Evolutionary conservation across 2,888 invertebrate species (phyloP), one percentile per base, ranked within the genome.

Genomic region (Stenodera caucasica): DNA sequence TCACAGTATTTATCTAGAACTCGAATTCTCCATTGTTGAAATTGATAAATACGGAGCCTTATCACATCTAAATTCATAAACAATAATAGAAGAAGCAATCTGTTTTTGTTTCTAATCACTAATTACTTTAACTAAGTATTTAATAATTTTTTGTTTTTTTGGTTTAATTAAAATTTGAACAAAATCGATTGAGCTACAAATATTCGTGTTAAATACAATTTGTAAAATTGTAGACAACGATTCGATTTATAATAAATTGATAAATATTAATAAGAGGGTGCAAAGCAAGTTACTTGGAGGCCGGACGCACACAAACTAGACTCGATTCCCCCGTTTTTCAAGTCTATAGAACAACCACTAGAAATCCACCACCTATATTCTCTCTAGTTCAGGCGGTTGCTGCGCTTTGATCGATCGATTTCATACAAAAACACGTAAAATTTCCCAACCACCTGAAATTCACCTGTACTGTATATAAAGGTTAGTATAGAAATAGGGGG

Each of bases 291-390:
- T 65, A 68, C 70, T 68, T 66, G 70, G 65, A 70, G 64, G 70
- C 70, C 72, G 70, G 71, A 68, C 73, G 72, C 74, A 72, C 72
- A 71, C 69, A 72, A 73, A 76, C 75, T 75, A 74, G 73, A 68
- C 66, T 68, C 63, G 52, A 33, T 33, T 33, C 33, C 7, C 30
- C 21, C 15, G n/a, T n/a, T 33, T 54, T 50, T 60, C 62, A 61
- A 60, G 59, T 66, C 66, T 63, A 60, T 61, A 63, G 15, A 63
- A 52, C 63, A 58, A 52, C 45, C 9, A 57, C 11, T 18, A 57
- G 49, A 50, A 51, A 50, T 21, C 12, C 40, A 18, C 49, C 18
- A 55, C 55, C 35, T 37, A 54, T 12, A 33, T 21, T 32, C 37
- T 14, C 37, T 55, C 40, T 49, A 60, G 49, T 55, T 64, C 66